Evolutionary conservation across 2,888 invertebrate species (phyloP).

Genomic region (Muschampia plurimacula): DNA sequence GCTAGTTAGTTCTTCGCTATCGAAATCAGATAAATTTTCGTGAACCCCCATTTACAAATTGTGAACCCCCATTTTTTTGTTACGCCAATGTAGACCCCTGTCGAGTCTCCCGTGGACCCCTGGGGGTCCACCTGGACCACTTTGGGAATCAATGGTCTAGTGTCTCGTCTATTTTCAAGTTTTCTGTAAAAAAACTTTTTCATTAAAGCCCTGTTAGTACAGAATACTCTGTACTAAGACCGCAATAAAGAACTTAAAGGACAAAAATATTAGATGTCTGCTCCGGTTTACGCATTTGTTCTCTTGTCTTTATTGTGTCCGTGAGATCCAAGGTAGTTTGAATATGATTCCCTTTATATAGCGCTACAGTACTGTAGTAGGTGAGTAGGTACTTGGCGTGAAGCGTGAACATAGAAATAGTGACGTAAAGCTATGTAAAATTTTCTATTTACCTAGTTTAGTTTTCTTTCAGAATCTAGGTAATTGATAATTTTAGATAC

Average conservation of each 20-base stretch:
- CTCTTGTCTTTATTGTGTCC: conserved; percentile 2
- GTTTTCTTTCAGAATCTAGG: too few relatives aligned
- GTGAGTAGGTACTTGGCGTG: neutral
- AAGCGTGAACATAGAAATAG: neutral
- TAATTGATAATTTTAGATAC: too few relatives aligned
- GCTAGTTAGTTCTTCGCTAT: too few relatives aligned
- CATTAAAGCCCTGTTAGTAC: neutral
- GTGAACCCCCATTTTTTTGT: too few relatives aligned
- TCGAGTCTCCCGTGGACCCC: too few relatives aligned
- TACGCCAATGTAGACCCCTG: too few relatives aligned
- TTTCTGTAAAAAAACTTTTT: neutral
- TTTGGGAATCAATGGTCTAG: too few relatives aligned
- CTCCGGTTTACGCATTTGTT: conserved; percentile 15
- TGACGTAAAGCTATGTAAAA: neutral
- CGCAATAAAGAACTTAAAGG: neutral
- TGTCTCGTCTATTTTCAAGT: too few relatives aligned
- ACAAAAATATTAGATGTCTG: conserved; percentile 11
- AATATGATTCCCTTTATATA: neutral
- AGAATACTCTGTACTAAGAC: neutral
- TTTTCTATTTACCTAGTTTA: too few relatives aligned
- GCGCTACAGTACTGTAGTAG: neutral
- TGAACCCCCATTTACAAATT: too few relatives aligned
- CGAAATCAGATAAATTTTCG: too few relatives aligned
- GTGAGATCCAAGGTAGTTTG: neutral
- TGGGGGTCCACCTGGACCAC: too few relatives aligned